Conservation (phyloP, 2,113 vertebrate genomes). For the Osmerus eperlanus region DNA sequence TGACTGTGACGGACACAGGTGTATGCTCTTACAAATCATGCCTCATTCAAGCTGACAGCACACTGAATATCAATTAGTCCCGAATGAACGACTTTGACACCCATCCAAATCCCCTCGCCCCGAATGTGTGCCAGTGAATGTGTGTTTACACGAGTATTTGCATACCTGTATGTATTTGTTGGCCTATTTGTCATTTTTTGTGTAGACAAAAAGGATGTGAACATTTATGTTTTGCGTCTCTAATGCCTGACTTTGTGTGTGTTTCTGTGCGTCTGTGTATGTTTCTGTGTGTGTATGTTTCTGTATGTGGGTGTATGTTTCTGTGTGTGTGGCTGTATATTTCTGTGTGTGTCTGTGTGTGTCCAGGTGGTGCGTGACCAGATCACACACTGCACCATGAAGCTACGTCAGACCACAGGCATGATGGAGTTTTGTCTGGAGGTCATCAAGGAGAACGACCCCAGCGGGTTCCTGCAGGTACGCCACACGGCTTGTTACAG, state of each 20-base stretch:
- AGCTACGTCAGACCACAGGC: constrained; percentile 95
- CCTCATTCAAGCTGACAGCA: constrained; percentile 14
- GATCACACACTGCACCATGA: constrained; percentile 97
- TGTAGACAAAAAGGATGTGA: no score
- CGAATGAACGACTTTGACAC: constrained; percentile 34
- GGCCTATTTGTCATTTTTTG: no score
- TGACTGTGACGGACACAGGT: constrained; percentile 7
- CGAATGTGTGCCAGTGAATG: neutral
- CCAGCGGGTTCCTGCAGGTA: constrained; percentile 96
- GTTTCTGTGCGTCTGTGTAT: no score
- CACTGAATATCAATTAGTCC: constrained; percentile 47
- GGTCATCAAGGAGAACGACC: constrained; percentile 96
- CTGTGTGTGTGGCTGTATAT: constrained; percentile 2
- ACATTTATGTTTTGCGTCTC: no score
- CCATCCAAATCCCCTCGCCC: constrained; percentile 38
- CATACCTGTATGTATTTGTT: neutral
- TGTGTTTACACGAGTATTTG: constrained; percentile 1
- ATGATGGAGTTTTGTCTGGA: constrained; percentile 98
- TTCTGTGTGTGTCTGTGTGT: constrained; percentile 3
- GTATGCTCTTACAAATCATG: neutral
- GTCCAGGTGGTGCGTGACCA: constrained; percentile 95
- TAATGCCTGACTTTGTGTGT: no score
- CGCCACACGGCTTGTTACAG: no score
- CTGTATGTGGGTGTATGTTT: neutral
- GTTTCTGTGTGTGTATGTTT: neutral